A percentile compares a stretch with the other conserved stretches of the same genome.
Evolutionary conservation across 2,888 invertebrate species (phyloP).

Genomic region (Ditula angustiorana): DNA sequence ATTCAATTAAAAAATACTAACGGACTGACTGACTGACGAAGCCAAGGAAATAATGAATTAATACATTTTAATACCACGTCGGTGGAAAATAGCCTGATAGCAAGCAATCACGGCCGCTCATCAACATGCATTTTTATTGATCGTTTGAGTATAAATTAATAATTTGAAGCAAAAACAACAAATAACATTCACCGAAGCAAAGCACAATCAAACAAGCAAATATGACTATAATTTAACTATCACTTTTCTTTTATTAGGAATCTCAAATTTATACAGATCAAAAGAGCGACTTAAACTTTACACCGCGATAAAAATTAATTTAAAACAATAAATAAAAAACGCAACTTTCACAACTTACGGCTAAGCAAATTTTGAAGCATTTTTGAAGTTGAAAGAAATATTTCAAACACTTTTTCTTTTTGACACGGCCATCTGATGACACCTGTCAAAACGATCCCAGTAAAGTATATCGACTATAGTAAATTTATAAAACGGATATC

Average conservation of each 20-base stretch:
- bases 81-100: too few relatives aligned
- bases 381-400: too few relatives aligned
- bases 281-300: background rate
- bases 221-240: background rate
- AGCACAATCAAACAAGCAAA: background rate
- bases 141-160: background rate
- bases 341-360: too few relatives aligned
- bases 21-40: too few relatives aligned
- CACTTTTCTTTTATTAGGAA: background rate
- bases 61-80: too few relatives aligned
- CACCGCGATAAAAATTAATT: too few relatives aligned
- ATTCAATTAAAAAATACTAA: background rate
- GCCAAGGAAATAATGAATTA: too few relatives aligned
- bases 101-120: too few relatives aligned
- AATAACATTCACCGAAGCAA: background rate
- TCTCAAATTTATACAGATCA: slow-evolving; percentile 13
- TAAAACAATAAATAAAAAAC: too few relatives aligned
- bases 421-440: background rate
- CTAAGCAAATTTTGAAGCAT: too few relatives aligned
- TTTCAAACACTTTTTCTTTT: too few relatives aligned
- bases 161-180: background rate
- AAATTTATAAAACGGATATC: background rate
- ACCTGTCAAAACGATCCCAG: background rate
- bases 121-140: too few relatives aligned
- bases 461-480: background rate